A percentile compares a stretch with the other conserved stretches of the same genome.
These are phyloP conservation scores for Acyrthosiphon pisum DNA, from an alignment of 1,140 invertebrate species.

Conservation along the genomic window DNA sequence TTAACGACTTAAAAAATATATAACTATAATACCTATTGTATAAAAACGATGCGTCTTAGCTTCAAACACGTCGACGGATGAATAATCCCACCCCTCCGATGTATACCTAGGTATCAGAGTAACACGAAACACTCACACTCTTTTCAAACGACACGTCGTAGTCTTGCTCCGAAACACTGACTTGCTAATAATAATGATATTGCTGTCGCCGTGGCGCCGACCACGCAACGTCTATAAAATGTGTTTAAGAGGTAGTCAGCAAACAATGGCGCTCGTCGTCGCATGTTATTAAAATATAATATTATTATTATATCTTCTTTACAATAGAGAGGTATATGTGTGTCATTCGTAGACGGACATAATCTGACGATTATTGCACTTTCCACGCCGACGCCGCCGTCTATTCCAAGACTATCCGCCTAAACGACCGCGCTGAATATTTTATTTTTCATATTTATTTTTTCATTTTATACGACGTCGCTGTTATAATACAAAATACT, in stretches of 20 bases:
- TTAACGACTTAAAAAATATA: neutral
- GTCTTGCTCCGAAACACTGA: slow-evolving; percentile 1
- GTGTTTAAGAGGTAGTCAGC: slow-evolving; percentile 14
- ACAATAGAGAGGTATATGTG: slow-evolving; percentile 6
- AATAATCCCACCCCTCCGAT: neutral
- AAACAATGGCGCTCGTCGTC: slow-evolving; percentile 4
- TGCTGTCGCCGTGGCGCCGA: neutral
- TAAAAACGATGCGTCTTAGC: neutral
- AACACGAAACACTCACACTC: neutral
- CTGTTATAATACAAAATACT: neutral
- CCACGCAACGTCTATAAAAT: slow-evolving; percentile 13
- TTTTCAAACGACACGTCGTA: neutral
- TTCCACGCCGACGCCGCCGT: neutral
- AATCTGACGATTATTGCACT: neutral
- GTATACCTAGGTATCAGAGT: too few relatives aligned
- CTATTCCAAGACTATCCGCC: neutral
- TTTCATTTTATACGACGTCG: neutral
- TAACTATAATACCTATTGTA: neutral
- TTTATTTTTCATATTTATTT: neutral
- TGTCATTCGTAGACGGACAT: neutral
- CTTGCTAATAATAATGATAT: slow-evolving; percentile 1
- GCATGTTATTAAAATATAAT: neutral
- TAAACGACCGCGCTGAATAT: neutral
- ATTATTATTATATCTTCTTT: neutral
- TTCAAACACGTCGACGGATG: neutral